These are phyloP conservation scores for Proteles cristata DNA, from an alignment of 2,113 vertebrate genomes.

Conservation along the genomic window DNA sequence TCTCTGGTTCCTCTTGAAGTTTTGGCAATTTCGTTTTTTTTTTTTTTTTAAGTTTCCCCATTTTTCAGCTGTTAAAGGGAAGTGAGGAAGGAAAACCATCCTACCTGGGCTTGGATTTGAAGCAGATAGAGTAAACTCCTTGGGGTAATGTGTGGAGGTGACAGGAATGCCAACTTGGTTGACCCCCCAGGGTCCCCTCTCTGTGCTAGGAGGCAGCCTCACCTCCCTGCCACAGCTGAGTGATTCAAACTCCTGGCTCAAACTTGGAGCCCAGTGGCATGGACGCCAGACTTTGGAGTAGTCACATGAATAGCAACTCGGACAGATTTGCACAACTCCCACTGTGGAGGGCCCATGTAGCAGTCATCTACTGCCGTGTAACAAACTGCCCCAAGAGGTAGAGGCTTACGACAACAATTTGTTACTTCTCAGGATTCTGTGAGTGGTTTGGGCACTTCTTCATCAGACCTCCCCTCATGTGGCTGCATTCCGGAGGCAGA, in stretches of 20 bases:
- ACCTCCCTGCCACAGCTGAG: not conserved
- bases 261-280: not conserved
- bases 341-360: not conserved
- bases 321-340: no score
- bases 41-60: not conserved
- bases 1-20: not conserved
- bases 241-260: not conserved
- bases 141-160: not conserved
- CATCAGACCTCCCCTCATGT: not conserved
- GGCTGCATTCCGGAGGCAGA: no score
- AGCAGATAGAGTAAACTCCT: not conserved
- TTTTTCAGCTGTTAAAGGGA: not conserved
- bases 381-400: not conserved
- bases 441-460: not conserved
- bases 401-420: not conserved
- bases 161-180: not conserved
- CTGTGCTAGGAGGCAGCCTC: not conserved
- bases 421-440: not conserved
- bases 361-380: not conserved
- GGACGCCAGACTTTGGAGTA: not conserved
- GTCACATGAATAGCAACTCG: no score
- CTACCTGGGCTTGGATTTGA: not conserved
- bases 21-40: not conserved
- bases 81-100: not conserved
- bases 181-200: no score